phyloP scores from a whole-genome alignment of 1,140 invertebrate species.

The Andrena cerasifolii region DNA sequence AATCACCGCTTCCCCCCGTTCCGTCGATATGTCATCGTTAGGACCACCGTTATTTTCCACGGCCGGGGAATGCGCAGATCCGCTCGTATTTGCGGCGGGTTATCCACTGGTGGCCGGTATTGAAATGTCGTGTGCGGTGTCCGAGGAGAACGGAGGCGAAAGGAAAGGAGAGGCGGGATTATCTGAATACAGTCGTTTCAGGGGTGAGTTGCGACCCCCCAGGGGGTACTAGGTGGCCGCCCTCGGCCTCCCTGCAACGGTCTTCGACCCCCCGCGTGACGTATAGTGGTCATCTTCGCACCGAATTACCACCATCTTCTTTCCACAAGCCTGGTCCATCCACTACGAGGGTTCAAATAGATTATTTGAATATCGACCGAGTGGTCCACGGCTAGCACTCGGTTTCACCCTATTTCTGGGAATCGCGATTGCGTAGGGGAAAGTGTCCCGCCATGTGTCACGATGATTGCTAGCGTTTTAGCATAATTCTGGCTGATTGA shows the following conservation, averaged over 20 bases:
- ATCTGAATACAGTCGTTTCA: conserved; percentile 80
- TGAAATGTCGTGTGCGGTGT: conserved; percentile 74
- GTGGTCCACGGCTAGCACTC: not conserved
- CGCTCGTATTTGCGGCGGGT: conserved; percentile 56
- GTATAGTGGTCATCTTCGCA: conserved; percentile 76
- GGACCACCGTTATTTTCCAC: conserved; percentile 27
- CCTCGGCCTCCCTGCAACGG: conserved; percentile 60
- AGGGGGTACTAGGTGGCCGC: conserved; percentile 75
- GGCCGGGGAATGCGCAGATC: conserved; percentile 37
- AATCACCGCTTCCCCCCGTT: not conserved
- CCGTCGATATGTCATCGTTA: conserved; percentile 43
- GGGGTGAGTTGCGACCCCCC: conserved; percentile 78
- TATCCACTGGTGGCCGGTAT: conserved; percentile 62
- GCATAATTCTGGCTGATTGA: conserved; percentile 64
- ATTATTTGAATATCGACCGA: conserved; percentile 77
- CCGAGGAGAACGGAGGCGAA: conserved; percentile 19
- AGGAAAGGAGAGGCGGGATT: conserved; percentile 73
- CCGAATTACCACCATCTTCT: conserved; percentile 70
- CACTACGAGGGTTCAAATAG: conserved; percentile 62
- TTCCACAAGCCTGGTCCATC: not conserved
- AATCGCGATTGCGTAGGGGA: conserved; percentile 16
- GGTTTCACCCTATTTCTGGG: conserved; percentile 21
- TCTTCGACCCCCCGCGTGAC: conserved; percentile 63
- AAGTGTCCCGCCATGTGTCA: conserved; percentile 37
- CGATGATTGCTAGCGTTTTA: conserved; percentile 51